Evolutionary conservation across 2,797 vertebrate species (phyloP).

Genomic region (Rhabdophis nuchalis): DNA sequence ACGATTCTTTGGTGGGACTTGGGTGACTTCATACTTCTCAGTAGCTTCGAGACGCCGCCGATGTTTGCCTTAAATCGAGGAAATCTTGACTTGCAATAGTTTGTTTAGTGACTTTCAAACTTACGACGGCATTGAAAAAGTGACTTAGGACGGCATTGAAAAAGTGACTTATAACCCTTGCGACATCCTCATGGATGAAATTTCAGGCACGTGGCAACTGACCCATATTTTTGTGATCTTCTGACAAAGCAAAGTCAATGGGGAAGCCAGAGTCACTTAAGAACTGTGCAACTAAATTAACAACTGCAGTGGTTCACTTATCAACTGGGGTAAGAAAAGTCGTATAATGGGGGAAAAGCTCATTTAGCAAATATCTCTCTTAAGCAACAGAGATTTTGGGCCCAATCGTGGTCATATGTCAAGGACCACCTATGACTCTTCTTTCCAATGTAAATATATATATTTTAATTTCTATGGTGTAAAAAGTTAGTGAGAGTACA

Average conservation of each 20-base stretch:
- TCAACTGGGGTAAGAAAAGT: neutral
- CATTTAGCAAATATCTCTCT: neutral
- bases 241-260: neutral
- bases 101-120: neutral
- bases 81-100: neutral
- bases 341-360: neutral
- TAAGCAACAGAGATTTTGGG: neutral
- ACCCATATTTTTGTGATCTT: neutral
- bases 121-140: neutral
- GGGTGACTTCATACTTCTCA: neutral
- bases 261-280: neutral
- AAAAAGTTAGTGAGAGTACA: neutral
- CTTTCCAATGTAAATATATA: conserved; percentile 14
- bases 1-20: neutral
- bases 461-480: conserved; percentile 1
- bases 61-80: neutral
- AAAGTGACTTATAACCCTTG: neutral
- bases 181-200: neutral
- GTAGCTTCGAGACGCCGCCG: neutral
- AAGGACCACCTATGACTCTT: conserved; percentile 1
- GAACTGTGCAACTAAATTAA: neutral
- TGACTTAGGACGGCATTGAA: no score
- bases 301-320: neutral
- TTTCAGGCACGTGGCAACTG: neutral
- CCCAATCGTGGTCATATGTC: neutral